Evolutionary conservation across 2,888 invertebrate species (phyloP).

Genomic region (Polyommatus icarus): DNA sequence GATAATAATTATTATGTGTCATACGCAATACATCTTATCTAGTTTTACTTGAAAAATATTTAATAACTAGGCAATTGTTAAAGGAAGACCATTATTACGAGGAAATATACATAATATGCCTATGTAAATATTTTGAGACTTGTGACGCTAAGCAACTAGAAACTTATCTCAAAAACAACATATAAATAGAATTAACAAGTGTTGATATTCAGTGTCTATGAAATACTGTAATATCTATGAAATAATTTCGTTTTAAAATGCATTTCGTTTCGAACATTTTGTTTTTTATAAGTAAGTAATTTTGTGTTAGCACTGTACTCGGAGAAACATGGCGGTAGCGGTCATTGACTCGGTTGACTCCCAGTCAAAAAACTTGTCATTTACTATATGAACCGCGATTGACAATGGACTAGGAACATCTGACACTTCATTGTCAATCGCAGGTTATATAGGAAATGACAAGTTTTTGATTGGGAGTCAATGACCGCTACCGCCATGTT

Average conservation of each 20-base stretch:
- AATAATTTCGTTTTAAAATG: background rate
- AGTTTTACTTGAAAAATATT: background rate
- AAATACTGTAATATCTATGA: background rate
- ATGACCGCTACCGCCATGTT: too few relatives aligned
- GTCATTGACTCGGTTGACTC: too few relatives aligned
- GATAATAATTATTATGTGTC: too few relatives aligned
- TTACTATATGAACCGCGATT: too few relatives aligned
- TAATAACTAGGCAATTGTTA: background rate
- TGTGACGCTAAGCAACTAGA: background rate
- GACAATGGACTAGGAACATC: too few relatives aligned
- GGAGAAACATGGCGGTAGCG: too few relatives aligned
- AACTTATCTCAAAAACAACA: conserved; percentile 1
- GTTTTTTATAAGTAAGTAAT: background rate
- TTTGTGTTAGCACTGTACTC: background rate
- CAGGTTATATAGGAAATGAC: too few relatives aligned
- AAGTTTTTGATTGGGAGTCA: too few relatives aligned
- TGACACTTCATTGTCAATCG: too few relatives aligned
- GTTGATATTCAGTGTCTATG: background rate
- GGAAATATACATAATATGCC: background rate
- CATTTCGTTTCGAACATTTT: background rate
- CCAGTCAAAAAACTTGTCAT: too few relatives aligned
- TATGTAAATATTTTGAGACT: background rate
- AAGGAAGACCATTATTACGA: background rate
- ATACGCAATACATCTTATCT: background rate
- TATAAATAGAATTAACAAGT: conserved; percentile 8